phyloP scores from a whole-genome alignment of 2,888 invertebrate species.

The Drosophila siamana region DNA sequence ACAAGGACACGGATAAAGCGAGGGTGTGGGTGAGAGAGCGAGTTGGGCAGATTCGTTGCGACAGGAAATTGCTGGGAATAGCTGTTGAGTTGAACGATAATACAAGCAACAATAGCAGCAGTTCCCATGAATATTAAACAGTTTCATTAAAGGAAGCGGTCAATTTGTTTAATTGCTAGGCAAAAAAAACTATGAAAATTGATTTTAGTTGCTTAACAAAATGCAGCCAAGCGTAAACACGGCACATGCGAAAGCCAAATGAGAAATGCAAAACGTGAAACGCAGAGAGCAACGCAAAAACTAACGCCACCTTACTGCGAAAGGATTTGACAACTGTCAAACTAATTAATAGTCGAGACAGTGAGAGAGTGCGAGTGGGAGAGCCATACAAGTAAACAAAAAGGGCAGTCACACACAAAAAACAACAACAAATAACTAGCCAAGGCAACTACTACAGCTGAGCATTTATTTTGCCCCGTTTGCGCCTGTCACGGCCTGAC shows the following conservation, averaged over 20 bases:
- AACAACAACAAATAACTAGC: constrained; percentile 35
- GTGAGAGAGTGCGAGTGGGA: not conserved
- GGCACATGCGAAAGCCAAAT: constrained; percentile 41
- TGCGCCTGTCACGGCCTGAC: constrained; percentile 42
- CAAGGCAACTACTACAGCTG: constrained; percentile 62
- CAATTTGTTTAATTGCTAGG: constrained; percentile 62
- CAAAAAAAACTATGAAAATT: constrained; percentile 50
- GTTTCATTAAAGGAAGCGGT: constrained; percentile 58
- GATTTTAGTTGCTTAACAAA: constrained; percentile 45
- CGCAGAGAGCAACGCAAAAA: constrained; percentile 35
- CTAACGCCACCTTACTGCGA: constrained; percentile 45
- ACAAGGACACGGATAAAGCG: constrained; percentile 53
- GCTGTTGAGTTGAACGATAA: constrained; percentile 29
- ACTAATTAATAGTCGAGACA: constrained; percentile 43
- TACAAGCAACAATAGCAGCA: not conserved
- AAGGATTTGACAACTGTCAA: constrained; percentile 37
- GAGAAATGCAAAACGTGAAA: constrained; percentile 33
- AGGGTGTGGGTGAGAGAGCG: constrained; percentile 2
- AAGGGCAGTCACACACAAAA: constrained; percentile 33
- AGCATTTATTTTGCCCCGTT: constrained; percentile 27
- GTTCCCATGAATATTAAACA: constrained; percentile 56
- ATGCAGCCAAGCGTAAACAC: constrained; percentile 38
- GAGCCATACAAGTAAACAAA: constrained; percentile 28
- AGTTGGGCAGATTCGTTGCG: not conserved
- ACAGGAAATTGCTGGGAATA: constrained; percentile 10